phyloP scores from a whole-genome alignment of 1,140 invertebrate genomes.

The Teleopsis dalmanni region DNA sequence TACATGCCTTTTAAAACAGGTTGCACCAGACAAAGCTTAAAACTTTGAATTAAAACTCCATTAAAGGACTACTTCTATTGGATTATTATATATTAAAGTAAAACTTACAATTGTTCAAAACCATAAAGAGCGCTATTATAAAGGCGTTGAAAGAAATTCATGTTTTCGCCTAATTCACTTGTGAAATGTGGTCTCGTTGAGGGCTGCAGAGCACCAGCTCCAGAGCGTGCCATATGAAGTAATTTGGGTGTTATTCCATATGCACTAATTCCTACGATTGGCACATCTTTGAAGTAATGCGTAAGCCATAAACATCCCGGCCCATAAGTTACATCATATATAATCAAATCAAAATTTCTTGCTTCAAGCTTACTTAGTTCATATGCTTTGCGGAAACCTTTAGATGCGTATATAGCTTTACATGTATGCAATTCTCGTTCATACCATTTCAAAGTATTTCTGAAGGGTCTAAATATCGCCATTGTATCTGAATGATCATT shows the following conservation, averaged over 20 bases:
- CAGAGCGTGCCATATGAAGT: constrained; percentile 12
- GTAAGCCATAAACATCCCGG: constrained; percentile 19
- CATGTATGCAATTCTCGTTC: constrained; percentile 21
- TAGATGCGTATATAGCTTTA: constrained; percentile 4
- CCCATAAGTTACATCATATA: constrained; percentile 24
- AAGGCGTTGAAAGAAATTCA: constrained; percentile 29
- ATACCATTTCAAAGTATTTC: constrained; percentile 25
- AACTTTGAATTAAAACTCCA: too few species aligned
- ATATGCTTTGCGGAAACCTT: neutral
- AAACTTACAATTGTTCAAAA: constrained; percentile 23
- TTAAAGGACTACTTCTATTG: too few species aligned
- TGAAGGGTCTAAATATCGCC: constrained; percentile 12
- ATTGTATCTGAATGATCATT: too few species aligned
- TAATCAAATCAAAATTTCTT: constrained; percentile 24
- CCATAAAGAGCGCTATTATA: constrained; percentile 28
- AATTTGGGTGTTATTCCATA: constrained; percentile 21
- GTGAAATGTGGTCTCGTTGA: constrained; percentile 20
- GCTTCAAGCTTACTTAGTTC: neutral
- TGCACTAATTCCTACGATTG: constrained; percentile 26
- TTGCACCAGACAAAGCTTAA: too few species aligned
- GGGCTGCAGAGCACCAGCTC: constrained; percentile 24
- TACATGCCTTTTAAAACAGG: too few species aligned
- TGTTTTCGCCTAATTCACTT: constrained; percentile 14
- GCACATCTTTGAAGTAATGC: constrained; percentile 1
- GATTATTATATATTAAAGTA: too few species aligned